Base-by-base conservation (phyloP, 2,797 vertebrate species). In the Xyrichtys novacula region DNA sequence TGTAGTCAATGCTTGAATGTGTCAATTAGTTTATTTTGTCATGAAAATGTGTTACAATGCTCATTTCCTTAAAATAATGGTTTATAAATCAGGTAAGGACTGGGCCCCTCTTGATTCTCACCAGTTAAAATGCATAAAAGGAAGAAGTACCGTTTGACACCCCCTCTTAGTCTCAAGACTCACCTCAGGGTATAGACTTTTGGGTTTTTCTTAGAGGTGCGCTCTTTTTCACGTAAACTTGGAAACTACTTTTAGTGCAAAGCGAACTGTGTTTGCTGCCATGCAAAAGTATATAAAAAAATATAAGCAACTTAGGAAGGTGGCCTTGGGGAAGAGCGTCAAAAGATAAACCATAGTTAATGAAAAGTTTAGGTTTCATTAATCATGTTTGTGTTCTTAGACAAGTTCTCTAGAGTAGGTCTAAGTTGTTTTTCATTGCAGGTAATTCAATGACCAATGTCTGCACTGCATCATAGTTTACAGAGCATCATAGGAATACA, bases 261-360 rank as follows among this genome's bases (percentile, higher is more conserved):
- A 86, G 66, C 65, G 77, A 76, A 87, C 75, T 78, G 40, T 65
- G 50, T 56, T 81, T 66, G 64, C 53, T 57, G 64, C 47, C 49
- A 31, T 59, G 71, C 43, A 46, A 74, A 36, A 31, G 11, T 56
- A 42, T 54, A 74, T 42, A 72, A 68, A 42, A 22, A 34, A 67
- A 60, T 34, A 20, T 77, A 61, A 68, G 26, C 38, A 60, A 44
- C 54, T 65, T 28, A 52, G 16, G 5, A 15, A 60, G 16, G 26
- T 56, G 39, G 74, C 7, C 25, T 69, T 38, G n/a, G n/a, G 32
- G 23, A 25, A n/a, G n/a, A n/a, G n/a, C 74, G 14, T 5, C 20
- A 23, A 46, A 17, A 44, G 36, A 42, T 7, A 8, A 42, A 19
- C 8, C 10, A 3, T 2, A 38, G 17, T 28, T 14, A 17, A 62